Base-by-base conservation (phyloP, 2,888 invertebrate genomes). In the Drosophila stalkeri region DNA sequence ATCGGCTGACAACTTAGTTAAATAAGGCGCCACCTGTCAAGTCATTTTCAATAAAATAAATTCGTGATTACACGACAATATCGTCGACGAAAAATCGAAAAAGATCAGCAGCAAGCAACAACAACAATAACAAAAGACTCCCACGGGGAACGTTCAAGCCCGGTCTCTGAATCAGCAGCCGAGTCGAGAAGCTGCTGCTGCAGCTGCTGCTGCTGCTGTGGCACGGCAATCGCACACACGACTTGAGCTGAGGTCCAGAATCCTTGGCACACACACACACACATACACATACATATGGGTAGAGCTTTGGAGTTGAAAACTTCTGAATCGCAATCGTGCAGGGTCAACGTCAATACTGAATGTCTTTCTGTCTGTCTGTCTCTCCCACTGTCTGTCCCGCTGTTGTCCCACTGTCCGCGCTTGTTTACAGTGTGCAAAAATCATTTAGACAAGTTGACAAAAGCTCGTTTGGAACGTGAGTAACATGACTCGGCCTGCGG, bases 1-100 rank as follows among this genome's bases (percentile, higher is more conserved):
- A 72, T 64, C 78, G 72, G 77, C 76, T 86, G 89, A 88, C 89
- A 89, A 85, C 90, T 86, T 85, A 89, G 86, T 89, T 85, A 88
- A 88, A 89, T 90, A 91, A 90, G 91, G 91, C 91, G 91, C 91
- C 92, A 91, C 91, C 92, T 91, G 91, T 92, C 92, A 92, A 90
- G 84, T 90, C 86, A 91, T 92, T 89, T 91, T 91, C 92, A 91
- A 92, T 92, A 92, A 91, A 92, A 92, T 92, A 92, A 92, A 92
- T 92, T 92, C 92, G 92, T 92, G 92, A 92, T 91, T 89, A 89
- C 91, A 91, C 90, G 90, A 91, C 90, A 90, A 90, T 87, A 89
- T 85, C 90, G 83, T 64, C 67, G 77, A 87, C 89, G 76, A 86
- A 82, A 89, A 89, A 87, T 87, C 85, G 78, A 76, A 31, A 31